Base-by-base conservation (phyloP, 2,113 vertebrate genomes). In the Paedocypris sp. region DNA sequence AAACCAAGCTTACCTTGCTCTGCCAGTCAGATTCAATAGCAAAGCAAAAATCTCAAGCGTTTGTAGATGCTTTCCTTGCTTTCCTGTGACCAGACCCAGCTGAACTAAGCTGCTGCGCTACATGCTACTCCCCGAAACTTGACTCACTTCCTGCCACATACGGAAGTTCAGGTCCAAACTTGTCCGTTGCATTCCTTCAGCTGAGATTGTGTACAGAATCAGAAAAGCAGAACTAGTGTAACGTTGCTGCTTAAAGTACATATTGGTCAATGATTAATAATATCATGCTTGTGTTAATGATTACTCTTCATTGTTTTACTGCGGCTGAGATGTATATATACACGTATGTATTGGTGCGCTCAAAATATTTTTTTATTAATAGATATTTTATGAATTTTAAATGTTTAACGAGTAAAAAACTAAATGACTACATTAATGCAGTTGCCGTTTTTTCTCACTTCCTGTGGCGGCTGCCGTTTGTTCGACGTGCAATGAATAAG, bases 151-250 rank as follows among this genome's bases (percentile, higher is more conserved):
- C 81, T 85, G 80, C 65, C 67, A 16, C 58, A 82, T 69, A 80
- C 80, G 82, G 85, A 87, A 87, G 82, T 77, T 82, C 83, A 84
- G 74, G 85, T 78, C 75, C 41, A 59, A 75, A 79, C 85, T 73
- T 84, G 85, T 58, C 67, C 42, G 56, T 5, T 67, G 60, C 79
- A 85, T 86, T 83, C 83, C 77, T 67, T 15, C 12, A 19, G 38
- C 19, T 35, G 15, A 36, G 29, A 29, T 32, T 51, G 36, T 4
- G n/a, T 35, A 23, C 4, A 3, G 12, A 25, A 22, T 16, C 29
- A 2, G 16, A 1, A 15, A 13, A n/a, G 9, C 35, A 12, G 8
- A 5, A 22, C 36, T 18, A 13, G 25, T 31, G 7, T 20, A 32
- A 6, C 4, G 8, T 56, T 29, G 29, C 53, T 32, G 15, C 16